phyloP scores from a whole-genome alignment of 37 sponge, comb jelly and placozoan species.

The Bolinopsis microptera region DNA sequence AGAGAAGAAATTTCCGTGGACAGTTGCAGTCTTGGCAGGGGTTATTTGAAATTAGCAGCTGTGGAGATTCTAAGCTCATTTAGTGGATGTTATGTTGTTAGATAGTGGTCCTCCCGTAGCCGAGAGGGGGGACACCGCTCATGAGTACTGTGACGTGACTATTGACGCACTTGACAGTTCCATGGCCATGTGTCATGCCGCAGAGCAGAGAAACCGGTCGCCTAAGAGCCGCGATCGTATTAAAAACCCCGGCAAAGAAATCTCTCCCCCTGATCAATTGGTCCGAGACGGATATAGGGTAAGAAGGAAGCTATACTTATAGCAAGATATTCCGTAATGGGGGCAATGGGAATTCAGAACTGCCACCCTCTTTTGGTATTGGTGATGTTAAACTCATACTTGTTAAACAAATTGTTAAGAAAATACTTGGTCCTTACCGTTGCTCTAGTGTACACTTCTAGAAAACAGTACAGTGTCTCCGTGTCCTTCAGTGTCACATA shows the following conservation, averaged over 20 bases:
- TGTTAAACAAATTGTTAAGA: neutral
- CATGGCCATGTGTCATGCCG: neutral
- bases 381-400: neutral
- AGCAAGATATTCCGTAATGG: neutral
- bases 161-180: neutral
- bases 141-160: neutral
- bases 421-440: neutral
- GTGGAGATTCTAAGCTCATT: neutral
- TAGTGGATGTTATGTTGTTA: neutral
- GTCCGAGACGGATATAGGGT: neutral
- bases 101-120: too few relatives aligned
- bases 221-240: neutral
- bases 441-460: conserved; percentile 30
- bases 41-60: neutral
- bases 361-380: neutral
- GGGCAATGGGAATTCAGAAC: neutral
- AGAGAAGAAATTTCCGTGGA: neutral
- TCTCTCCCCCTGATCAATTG: neutral
- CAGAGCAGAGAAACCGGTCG: neutral
- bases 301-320: neutral
- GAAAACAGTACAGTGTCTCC: conserved; percentile 12
- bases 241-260: neutral
- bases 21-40: neutral
- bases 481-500: conserved; percentile 24
- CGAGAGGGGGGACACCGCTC: neutral